Evolutionary conservation across 1,140 invertebrate species (phyloP).

Genomic region (Drosophila grimshawi): DNA sequence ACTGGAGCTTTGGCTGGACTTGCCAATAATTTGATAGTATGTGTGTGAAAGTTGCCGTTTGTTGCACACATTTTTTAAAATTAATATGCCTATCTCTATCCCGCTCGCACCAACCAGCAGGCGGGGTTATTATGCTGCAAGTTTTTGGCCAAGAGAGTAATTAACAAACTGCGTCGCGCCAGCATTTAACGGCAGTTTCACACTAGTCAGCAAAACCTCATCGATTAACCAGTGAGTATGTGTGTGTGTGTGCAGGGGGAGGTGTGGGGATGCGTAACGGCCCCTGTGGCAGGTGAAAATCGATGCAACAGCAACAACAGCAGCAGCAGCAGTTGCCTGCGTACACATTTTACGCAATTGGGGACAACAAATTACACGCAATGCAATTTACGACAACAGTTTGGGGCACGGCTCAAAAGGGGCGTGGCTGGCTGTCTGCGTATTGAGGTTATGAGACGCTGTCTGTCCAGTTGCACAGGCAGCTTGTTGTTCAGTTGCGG

Average conservation of each 20-base stretch:
- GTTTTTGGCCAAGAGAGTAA: constrained; percentile 35
- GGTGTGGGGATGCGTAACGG: background rate
- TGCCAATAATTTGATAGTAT: too few relatives aligned
- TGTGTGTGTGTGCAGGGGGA: too few relatives aligned
- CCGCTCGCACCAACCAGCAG: background rate
- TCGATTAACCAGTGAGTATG: constrained; percentile 41
- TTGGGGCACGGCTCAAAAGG: background rate
- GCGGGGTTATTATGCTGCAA: background rate
- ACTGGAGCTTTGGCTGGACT: too few relatives aligned
- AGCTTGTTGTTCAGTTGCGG: background rate
- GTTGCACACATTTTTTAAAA: background rate
- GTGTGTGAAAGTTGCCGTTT: too few relatives aligned
- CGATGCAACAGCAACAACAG: constrained; percentile 26
- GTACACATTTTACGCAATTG: constrained; percentile 67
- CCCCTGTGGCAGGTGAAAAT: constrained; percentile 61
- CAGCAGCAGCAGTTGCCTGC: constrained; percentile 12
- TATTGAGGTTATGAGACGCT: constrained; percentile 44
- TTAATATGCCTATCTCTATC: background rate
- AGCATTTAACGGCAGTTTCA: constrained; percentile 62
- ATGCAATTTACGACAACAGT: constrained; percentile 6
- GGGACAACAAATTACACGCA: constrained; percentile 52
- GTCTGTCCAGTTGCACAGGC: constrained; percentile 1
- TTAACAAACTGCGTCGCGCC: constrained; percentile 65
- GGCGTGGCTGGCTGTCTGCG: background rate
- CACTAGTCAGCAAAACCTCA: constrained; percentile 34